Evolutionary conservation across 92 coral and sea anemone genomes (phyloP), one percentile per base, ranked within the genome.

Genomic region (Palythoa caribaeorum): DNA sequence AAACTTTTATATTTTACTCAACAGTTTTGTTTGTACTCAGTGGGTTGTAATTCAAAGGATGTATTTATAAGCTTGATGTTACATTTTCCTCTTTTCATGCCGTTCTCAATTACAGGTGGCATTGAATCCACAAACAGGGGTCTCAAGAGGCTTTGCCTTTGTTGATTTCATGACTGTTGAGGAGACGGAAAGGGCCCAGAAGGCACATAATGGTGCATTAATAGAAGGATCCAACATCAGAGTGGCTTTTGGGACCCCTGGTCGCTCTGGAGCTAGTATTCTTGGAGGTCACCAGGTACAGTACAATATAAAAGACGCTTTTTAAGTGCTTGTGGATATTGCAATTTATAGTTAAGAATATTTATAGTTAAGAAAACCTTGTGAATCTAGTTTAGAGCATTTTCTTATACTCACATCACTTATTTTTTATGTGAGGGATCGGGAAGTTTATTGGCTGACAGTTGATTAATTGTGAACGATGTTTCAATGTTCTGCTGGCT

Each of bases 131-230:
- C 91, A 87, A 54, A 78, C 88, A 2, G 95, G 98, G 9, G 84
- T 88, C 50, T 95, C 99, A 1, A 80, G 99, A 62, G 99, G 99
- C 38, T 94, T 94, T 93, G 99, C 99, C 12, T 93, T 96, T 88
- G 95, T 96, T 20, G 99, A 96, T 84, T 94, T 93, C 83, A 74
- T 73, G 36, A 92, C 96, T 38, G 91, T 90, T 28, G 93, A 93
- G 55, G 99, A 96, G 35, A 95, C 99, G 16, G 98, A 96, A 78
- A 89, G 80, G 89, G 96, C 94, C 9, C 98, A 94, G 69, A 90
- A 89, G 65, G 91, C 95, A 20, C 98, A 93, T 17, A 95, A 94
- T 89, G 96, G 97, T 7, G 93, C 94, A 6, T 63, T 81, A 65
- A 79, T 96, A 5, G 96, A 93, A 10, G 95, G 93, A 35, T 93